phyloP scores from a whole-genome alignment of 1,140 invertebrate species.

The Daktulosphaira vitifoliae region DNA sequence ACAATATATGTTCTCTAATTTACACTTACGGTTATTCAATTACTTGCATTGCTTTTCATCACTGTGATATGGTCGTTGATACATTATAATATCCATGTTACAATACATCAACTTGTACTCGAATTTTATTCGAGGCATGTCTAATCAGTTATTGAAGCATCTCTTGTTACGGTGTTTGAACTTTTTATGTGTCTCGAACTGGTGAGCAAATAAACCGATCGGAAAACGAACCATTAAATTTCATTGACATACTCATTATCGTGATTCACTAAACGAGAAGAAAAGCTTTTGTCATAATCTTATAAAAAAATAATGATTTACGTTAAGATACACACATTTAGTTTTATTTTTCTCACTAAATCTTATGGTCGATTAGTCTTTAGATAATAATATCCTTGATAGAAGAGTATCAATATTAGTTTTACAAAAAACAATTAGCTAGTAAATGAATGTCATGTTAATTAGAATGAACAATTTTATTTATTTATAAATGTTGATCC shows the following conservation, averaged over 20 bases:
- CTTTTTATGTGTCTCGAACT: conserved; percentile 26
- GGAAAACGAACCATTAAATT: conserved; percentile 32
- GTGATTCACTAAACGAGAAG: neutral
- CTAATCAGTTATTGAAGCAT: conserved; percentile 30
- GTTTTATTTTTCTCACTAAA: neutral
- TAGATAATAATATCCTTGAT: no score
- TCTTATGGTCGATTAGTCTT: conserved; percentile 6
- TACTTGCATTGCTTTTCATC: conserved; percentile 2
- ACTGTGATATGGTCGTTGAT: conserved; percentile 21
- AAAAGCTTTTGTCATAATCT: conserved; percentile 18
- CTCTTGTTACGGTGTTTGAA: conserved; percentile 21
- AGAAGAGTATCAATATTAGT: no score
- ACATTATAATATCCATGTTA: conserved; percentile 21
- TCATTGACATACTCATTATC: conserved; percentile 28
- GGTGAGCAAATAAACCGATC: conserved; percentile 30
- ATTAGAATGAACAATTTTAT: no score
- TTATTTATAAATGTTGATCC: no score
- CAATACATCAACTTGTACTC: neutral
- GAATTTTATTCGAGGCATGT: neutral
- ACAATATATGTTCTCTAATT: neutral
- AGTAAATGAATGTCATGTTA: no score
- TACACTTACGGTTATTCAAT: conserved; percentile 29
- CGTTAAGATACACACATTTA: neutral
- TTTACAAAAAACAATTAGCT: no score
- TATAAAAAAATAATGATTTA: neutral